Base-by-base conservation (phyloP, 2,888 invertebrate genomes). In the Drosophila pullipes region DNA sequence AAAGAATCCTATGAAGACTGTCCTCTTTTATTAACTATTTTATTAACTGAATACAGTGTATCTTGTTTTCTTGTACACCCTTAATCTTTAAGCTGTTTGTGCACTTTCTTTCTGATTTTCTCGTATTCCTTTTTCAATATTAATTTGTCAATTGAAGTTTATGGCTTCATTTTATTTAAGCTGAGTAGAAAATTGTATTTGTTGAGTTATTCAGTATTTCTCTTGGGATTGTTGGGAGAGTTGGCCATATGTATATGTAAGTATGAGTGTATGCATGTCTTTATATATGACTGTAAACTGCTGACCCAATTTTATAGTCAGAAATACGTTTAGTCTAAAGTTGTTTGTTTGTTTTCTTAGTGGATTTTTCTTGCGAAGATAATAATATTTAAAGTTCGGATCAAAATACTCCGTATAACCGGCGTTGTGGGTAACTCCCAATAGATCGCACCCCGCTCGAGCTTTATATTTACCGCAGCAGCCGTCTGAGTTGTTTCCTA, bases 401-500 rank as follows among this genome's bases (percentile, higher is more conserved):
- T 47, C 16, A 9, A 47, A 9, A 47, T 16, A 16, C 22, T 22
- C 4, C 16, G 4, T 16, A 7, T 30, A n/a, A 30, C 4, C 3
- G 50, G 10, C 28, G 4, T 25, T 33, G 10, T 50, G 69, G 28
- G 35, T 57, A 69, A 22, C 11, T 57, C 2, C 11, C 0, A 9
- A 16, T 18, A 6, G 10, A 4, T 3, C 28, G 39, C 13, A 3
- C 18, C 6, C 3, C 18, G 18, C 6, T 58, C 31, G 3, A 30
- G 39, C 13, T 18, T 16, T 22, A 3, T 25, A n/a, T 55, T 50
- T 59, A 74, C 84, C 78, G 37, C 82, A 82, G 68, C 61, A 61
- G 83, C 72, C 68, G 69, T 81, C 75, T 69, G 78, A 78, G 86
- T 72, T 82, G 79, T 73, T 79, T 68, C 1, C 2, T 22, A n/a